Percentiles rank a stretch among this genome's conserved stretches.
Evolutionary conservation across 2,888 invertebrate genomes (phyloP).

Genomic region (Eupithecia inturbata): DNA sequence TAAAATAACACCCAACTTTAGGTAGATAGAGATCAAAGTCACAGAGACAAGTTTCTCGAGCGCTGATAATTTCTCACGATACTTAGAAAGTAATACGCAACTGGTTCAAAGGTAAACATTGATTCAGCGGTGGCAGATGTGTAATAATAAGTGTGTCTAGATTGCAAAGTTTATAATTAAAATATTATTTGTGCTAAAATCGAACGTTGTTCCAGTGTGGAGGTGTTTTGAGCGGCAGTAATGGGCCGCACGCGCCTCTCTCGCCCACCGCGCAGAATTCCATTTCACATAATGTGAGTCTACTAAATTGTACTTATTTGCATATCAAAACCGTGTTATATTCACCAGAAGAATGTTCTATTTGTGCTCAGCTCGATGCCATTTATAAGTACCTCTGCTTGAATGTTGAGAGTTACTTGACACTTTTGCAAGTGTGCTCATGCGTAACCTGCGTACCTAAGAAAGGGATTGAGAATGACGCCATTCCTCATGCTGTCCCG

Average conservation of each 20-base stretch:
- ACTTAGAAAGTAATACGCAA: constrained; percentile 56
- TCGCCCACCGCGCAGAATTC: constrained; percentile 81
- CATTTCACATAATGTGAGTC: constrained; percentile 78
- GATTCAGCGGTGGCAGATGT: constrained; percentile 50
- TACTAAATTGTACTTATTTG: constrained; percentile 24
- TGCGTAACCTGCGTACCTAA: not conserved
- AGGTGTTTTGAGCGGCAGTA: constrained; percentile 75
- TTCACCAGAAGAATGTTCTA: not conserved
- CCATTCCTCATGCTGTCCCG: not conserved
- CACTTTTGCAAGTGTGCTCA: not conserved
- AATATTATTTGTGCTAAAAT: constrained; percentile 58
- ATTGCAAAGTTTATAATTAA: constrained; percentile 46
- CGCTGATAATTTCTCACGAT: constrained; percentile 53
- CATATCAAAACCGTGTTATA: constrained; percentile 15
- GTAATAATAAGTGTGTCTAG: constrained; percentile 37
- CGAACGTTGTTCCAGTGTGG: constrained; percentile 71
- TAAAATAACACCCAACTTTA: constrained; percentile 34
- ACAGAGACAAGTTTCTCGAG: constrained; percentile 40
- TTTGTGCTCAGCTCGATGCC: not conserved
- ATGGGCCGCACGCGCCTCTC: constrained; percentile 80
- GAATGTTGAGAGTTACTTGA: not conserved
- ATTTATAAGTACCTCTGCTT: not conserved
- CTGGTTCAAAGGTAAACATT: constrained; percentile 53
- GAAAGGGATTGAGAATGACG: not conserved
- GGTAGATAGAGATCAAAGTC: constrained; percentile 46